Base-by-base conservation (phyloP, 1,140 invertebrate species). In the Proctacanthus coquilletti region DNA sequence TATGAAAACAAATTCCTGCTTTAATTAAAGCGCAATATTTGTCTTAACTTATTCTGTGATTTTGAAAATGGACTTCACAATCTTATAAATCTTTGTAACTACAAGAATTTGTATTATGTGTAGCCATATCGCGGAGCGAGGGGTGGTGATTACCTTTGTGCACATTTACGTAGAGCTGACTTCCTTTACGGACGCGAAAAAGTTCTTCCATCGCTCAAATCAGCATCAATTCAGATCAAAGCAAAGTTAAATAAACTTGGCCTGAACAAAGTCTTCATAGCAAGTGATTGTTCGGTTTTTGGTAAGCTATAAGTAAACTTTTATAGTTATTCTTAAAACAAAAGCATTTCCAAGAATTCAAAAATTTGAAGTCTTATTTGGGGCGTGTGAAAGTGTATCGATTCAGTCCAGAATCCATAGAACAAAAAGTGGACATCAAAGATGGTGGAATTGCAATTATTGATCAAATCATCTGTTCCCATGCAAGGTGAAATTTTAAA, bases 401-500 rank as follows among this genome's bases (percentile, higher is more conserved):
- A 27, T 60, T 58, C 33, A 40, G 40, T 3, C 46, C 57, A 4
- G 53, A 56, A 25, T 50, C 54, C n/a, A 45, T 45, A 13, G 37
- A 21, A 5, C 50, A 60, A 41, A 46, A 53, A n/a, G 47, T 58
- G 6, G 58, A 68, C 45, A 75, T 75, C 38, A 77, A 74, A 59
- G 87, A 93, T 62, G 94, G 92, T 14, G 85, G 83, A 11, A 59
- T 88, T 25, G 91, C 93, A 2, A 92, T 98, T 42, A 78, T 98
- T 39, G 93, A 98, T 61, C 94, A 98, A 67, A 87, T 94, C 48
- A 84, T 97, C 45, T 93, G 87, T 66, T 80, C 91, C 0, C 74
- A 84, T 63, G 78, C 86, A 4, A 70, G 72, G 69, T 79, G 57
- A 45, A 25, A 44, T 23, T 39, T 20, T 46, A 29, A 29, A 29